phyloP scores from a whole-genome alignment of 1,140 invertebrate genomes.

The Drosophila sechellia region DNA sequence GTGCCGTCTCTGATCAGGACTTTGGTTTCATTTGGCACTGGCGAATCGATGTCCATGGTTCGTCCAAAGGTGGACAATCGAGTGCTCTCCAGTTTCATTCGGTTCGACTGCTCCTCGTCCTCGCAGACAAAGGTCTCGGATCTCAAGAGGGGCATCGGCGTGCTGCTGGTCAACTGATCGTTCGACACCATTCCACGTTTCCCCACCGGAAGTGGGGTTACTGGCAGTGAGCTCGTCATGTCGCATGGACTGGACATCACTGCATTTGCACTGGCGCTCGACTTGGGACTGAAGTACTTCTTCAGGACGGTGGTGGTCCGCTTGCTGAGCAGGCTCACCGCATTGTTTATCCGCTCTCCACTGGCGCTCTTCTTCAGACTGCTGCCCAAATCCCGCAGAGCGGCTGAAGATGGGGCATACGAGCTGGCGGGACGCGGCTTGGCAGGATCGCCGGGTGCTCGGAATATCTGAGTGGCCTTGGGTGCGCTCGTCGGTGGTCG shows the following conservation, averaged over 20 bases:
- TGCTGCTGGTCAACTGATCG: slow-evolving; percentile 50
- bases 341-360: slow-evolving; percentile 71
- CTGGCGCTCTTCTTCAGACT: slow-evolving; percentile 73
- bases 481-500: slow-evolving; percentile 50
- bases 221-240: slow-evolving; percentile 62
- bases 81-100: slow-evolving; percentile 29
- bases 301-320: slow-evolving; percentile 59
- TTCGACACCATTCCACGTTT: slow-evolving; percentile 29
- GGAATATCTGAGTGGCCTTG: slow-evolving; percentile 64
- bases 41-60: slow-evolving; percentile 38
- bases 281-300: slow-evolving; percentile 60
- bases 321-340: slow-evolving; percentile 59
- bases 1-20: slow-evolving; percentile 15
- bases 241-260: slow-evolving; percentile 14
- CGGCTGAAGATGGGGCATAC: slow-evolving; percentile 43
- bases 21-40: slow-evolving; percentile 4
- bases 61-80: slow-evolving; percentile 45
- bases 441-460: slow-evolving; percentile 37
- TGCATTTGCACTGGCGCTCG: slow-evolving; percentile 4
- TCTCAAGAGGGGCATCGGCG: slow-evolving; percentile 62
- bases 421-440: slow-evolving; percentile 56
- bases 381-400: slow-evolving; percentile 51
- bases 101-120: slow-evolving; percentile 40
- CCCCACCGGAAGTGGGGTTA: slow-evolving; percentile 51
- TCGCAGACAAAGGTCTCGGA: slow-evolving; percentile 80